phyloP scores from a whole-genome alignment of 2,888 invertebrate genomes.

The Cyrtodaria siliqua region DNA sequence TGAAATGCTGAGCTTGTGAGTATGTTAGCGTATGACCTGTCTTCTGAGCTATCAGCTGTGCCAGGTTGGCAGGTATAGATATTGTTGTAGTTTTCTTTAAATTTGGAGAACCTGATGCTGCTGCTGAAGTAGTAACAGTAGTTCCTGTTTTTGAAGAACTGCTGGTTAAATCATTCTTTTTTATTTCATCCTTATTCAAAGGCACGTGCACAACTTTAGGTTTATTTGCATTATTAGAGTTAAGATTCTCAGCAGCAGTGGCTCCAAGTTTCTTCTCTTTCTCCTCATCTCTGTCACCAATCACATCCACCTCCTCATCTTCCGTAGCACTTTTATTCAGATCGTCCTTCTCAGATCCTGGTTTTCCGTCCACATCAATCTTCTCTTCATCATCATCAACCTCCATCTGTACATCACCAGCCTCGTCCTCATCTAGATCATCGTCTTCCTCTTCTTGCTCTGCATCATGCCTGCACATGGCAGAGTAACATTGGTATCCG shows the following conservation, averaged over 20 bases:
- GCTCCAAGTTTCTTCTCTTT: slow-evolving; percentile 20
- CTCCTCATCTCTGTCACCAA: slow-evolving; percentile 69
- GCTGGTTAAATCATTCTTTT: slow-evolving; percentile 18
- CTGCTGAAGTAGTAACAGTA: slow-evolving; percentile 29
- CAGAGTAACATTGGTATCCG: slow-evolving; percentile 63
- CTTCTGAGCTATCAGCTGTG: slow-evolving; percentile 60
- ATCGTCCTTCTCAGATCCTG: slow-evolving; percentile 28
- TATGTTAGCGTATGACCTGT: slow-evolving; percentile 69
- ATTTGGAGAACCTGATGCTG: slow-evolving; percentile 38
- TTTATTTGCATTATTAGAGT: slow-evolving; percentile 33
- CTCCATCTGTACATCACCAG: slow-evolving; percentile 61
- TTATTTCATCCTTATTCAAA: slow-evolving; percentile 38
- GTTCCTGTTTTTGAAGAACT: slow-evolving; percentile 14
- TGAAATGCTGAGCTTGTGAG: slow-evolving; percentile 73
- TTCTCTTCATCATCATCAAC: slow-evolving; percentile 62
- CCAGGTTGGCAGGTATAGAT: slow-evolving; percentile 62
- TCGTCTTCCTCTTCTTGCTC: slow-evolving; percentile 67
- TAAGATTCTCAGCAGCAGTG: slow-evolving; percentile 34
- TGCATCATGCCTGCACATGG: slow-evolving; percentile 53
- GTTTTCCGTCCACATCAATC: slow-evolving; percentile 39
- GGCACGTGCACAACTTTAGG: slow-evolving; percentile 63
- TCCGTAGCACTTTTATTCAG: slow-evolving; percentile 60
- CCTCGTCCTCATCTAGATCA: slow-evolving; percentile 59
- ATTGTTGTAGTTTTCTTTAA: slow-evolving; percentile 62
- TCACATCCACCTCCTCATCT: slow-evolving; percentile 76